A percentile compares a stretch with the other conserved stretches of the same genome.
These are phyloP conservation scores for Struthio camelus DNA, from an alignment of 2,113 vertebrate genomes.

Conservation along the genomic window DNA sequence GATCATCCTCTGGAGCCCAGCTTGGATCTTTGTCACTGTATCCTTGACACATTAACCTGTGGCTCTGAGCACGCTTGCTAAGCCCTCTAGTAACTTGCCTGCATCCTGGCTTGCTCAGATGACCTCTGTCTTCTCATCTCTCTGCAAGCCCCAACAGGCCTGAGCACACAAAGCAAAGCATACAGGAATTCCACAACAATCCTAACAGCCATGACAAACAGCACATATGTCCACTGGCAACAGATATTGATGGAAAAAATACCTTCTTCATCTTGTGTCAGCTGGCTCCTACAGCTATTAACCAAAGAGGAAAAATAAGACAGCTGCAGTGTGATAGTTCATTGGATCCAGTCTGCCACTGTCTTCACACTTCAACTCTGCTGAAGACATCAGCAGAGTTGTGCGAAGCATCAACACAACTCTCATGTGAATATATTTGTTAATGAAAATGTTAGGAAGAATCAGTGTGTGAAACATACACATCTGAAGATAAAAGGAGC, in stretches of 20 bases:
- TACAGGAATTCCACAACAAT: not conserved
- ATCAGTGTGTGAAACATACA: not conserved
- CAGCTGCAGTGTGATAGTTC: not conserved
- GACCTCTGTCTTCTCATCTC: not conserved
- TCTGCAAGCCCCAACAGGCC: not conserved
- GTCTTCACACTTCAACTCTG: too few relatives aligned
- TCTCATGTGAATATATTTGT: not conserved
- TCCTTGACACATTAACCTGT: not conserved
- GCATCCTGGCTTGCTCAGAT: not conserved
- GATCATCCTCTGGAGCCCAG: not conserved
- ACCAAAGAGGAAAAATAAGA: conserved; percentile 32
- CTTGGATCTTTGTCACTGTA: not conserved
- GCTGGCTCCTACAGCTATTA: conserved; percentile 35
- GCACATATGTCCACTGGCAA: not conserved
- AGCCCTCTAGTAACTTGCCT: not conserved
- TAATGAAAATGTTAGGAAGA: not conserved
- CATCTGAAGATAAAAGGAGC: not conserved
- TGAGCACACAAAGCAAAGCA: conserved; percentile 7
- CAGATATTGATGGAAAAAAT: conserved; percentile 27
- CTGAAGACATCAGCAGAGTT: too few relatives aligned
- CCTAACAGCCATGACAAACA: conserved; percentile 6
- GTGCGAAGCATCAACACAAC: not conserved
- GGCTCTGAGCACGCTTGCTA: not conserved
- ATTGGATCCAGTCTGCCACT: not conserved
- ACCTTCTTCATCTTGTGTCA: conserved; percentile 40